Conservation (phyloP, 53 echinoderm and acorn worm species). For the Hippasteria phrygiana region DNA sequence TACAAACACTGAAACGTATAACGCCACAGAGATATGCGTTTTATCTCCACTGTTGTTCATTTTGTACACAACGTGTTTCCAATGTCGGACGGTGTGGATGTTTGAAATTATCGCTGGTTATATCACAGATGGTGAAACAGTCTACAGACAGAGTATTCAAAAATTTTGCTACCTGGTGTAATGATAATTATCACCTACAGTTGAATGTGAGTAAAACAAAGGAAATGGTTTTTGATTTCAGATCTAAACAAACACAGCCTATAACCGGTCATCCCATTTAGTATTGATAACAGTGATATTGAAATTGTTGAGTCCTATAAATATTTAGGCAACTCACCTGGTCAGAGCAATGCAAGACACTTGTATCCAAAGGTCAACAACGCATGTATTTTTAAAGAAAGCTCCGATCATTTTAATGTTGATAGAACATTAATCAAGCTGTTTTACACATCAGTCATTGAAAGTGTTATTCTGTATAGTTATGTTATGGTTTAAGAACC, state of each 20-base stretch:
- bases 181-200: conserved; percentile 11
- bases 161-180: not conserved
- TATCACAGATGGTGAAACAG: not conserved
- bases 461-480: no score
- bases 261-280: no score
- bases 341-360: conserved; percentile 10
- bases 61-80: not conserved
- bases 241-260: no score
- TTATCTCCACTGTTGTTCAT: not conserved
- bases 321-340: no score
- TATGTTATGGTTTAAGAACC: no score
- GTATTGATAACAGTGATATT: no score
- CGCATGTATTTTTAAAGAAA: conserved; percentile 11
- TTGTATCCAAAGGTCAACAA: conserved; percentile 9
- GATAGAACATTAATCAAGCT: conserved; percentile 12
- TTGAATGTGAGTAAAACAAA: conserved; percentile 12
- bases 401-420: not conserved
- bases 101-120: not conserved
- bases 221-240: not conserved
- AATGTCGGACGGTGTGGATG: no score
- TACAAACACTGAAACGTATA: not conserved
- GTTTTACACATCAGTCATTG: conserved; percentile 15
- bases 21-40: not conserved
- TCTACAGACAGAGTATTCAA: not conserved
- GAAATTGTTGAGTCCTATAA: no score